phyloP scores from a whole-genome alignment of 2,113 vertebrate species.

The Aegotheles bennettii region DNA sequence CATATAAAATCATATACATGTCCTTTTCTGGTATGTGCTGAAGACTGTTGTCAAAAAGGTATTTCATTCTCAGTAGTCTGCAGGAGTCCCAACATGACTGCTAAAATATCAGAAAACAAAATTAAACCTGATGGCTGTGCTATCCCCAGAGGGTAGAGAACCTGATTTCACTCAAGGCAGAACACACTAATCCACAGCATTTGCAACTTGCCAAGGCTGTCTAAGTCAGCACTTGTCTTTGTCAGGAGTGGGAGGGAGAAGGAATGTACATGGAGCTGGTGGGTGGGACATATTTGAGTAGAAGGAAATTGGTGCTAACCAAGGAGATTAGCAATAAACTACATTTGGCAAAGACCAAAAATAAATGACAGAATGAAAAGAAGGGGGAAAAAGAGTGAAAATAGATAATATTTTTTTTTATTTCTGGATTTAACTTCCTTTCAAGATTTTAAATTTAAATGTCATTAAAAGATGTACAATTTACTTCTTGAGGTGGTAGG shows the following conservation, averaged over 20 bases:
- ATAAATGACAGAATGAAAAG: not conserved
- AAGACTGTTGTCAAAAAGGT: slow-evolving; percentile 51
- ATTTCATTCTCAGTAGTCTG: slow-evolving; percentile 49
- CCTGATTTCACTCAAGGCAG: slow-evolving; percentile 48
- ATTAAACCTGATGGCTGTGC: slow-evolving; percentile 56
- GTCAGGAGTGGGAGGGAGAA: slow-evolving; percentile 32
- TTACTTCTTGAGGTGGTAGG: not conserved
- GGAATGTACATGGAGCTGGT: not conserved
- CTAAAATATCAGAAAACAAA: slow-evolving; percentile 67
- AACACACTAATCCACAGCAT: slow-evolving; percentile 38
- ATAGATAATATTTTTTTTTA: not conserved
- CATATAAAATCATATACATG: not conserved
- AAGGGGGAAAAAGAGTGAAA: not conserved
- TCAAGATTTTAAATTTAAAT: slow-evolving; percentile 25
- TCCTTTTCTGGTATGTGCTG: slow-evolving; percentile 33
- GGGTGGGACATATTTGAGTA: not conserved
- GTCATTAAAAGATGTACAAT: not conserved
- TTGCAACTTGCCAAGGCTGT: slow-evolving; percentile 54
- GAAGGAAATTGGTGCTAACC: slow-evolving; percentile 27
- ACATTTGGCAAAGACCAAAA: not conserved
- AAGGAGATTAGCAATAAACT: slow-evolving; percentile 4
- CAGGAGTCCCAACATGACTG: slow-evolving; percentile 24
- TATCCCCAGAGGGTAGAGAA: slow-evolving; percentile 38
- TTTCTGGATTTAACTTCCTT: not conserved
- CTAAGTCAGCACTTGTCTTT: slow-evolving; percentile 49